Base-by-base conservation (phyloP, 2,797 vertebrate genomes). In the Aulostomus chinensis region DNA sequence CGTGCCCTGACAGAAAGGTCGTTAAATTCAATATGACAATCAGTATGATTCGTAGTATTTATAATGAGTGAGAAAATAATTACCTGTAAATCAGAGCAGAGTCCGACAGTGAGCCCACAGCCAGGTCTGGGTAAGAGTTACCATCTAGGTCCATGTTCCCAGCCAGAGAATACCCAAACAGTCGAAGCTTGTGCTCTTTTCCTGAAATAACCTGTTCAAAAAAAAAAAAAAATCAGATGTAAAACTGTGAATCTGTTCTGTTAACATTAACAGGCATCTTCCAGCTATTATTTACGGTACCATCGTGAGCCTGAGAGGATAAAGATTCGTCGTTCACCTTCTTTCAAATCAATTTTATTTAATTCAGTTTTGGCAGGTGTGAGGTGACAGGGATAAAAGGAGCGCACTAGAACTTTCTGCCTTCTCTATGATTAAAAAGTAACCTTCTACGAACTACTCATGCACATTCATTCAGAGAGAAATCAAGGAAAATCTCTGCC, bases 111-210 rank as follows among this genome's bases (percentile, higher is more conserved):
- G 96, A 98, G 25, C 97, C 97, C 16, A 98, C 90, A 35, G 95
- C 96, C 68, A 99, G 63, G 39, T 99, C 97, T 20, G 96, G 96
- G 63, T 99, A 98, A n/a, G 88, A 91, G 85, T 99, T 99, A 46
- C 76, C 74, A 68, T 99, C 97, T 76, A 99, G 79, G 80, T 99
- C 97, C 95, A 98, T 94, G 76, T 96, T 94, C 66, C 96, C 97
- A 51, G 95, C 93, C 81, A 99, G 81, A 47, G 96, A 99, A 76
- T 98, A 98, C 43, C 97, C 97, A 82, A 99, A 99, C 29, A 90
- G 91, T 9, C 3, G 73, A 9, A 91, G 82, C 26, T 82, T 85
- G 69, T 90, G 82, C 21, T 89, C 68, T 61, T 80, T 89, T 12
- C 94, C 94, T 74, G 94, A 89, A 6, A 99, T 93, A 80, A 95